Percentiles rank a stretch among this genome's conserved stretches.
Conservation (phyloP, 1,140 invertebrate species). For the Plutomurus gul region DNA sequence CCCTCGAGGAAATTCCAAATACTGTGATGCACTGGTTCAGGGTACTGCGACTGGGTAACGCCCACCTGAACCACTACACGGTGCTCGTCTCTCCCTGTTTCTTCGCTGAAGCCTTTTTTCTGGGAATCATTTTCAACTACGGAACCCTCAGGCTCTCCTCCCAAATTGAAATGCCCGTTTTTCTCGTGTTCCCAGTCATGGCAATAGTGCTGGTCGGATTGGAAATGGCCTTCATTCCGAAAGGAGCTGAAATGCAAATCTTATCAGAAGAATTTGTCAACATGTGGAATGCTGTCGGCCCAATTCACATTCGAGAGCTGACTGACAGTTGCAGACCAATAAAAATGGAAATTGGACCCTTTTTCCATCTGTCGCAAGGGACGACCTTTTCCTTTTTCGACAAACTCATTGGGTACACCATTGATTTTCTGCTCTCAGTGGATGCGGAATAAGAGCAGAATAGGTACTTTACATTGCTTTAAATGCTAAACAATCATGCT, state of each 20-base stretch:
- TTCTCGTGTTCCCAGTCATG: neutral
- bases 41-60: neutral
- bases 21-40: neutral
- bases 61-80: neutral
- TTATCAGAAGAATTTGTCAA: neutral
- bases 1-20: neutral
- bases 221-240: neutral
- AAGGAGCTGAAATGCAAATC: neutral
- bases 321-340: neutral
- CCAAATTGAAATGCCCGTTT: neutral
- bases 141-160: neutral
- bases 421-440: neutral
- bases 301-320: neutral
- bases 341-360: neutral
- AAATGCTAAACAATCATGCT: no score
- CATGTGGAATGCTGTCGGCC: neutral
- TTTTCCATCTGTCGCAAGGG: neutral
- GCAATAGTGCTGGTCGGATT: neutral
- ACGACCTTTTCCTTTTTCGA: neutral
- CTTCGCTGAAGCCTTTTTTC: neutral
- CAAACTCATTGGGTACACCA: neutral
- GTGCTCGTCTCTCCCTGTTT: neutral
- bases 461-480: no score
- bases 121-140: neutral
- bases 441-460: no score